Base-by-base conservation (phyloP, 2,888 invertebrate species). In the Tenthredo notha region DNA sequence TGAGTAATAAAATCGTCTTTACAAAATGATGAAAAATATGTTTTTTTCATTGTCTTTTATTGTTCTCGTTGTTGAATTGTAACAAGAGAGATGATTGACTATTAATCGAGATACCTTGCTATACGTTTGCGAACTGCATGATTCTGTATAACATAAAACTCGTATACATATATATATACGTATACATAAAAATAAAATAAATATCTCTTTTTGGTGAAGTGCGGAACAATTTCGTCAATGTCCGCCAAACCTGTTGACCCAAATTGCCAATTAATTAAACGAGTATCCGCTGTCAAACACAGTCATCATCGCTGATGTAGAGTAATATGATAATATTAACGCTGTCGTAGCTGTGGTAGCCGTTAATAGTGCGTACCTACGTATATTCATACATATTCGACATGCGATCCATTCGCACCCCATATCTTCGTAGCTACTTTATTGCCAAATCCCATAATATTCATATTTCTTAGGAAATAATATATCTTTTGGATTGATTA, bases 261-360 rank as follows among this genome's bases (percentile, higher is more conserved):
- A 65, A 80, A 61, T 80, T 65, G 80, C 65, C 80, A 80, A 80
- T 61, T 80, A 80, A 80, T 80, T 80, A 61, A 80, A 80, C 80
- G 80, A 65, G 80, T 80, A 80, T 65, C 40, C 65, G 80, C 80
- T 80, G 80, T 80, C 80, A 65, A 80, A 80, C 61, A 80, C 58
- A 80, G 65, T 80, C 80, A 80, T 80, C 40, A 80, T 29, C 80
- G 40, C 61, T 21, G 58, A 61, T 40, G 61, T 54, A 40, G 21
- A 80, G 80, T 65, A 29, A 80, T 58, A 80, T 58, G 33, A 67
- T 67, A 33, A 67, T 67, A 67, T 61, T 47, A 58, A 3, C 58
- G 58, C 58, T 21, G 58, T 33, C 61, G 33, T 21, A 61, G 25
- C 10, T 25, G 61, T 61, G 25, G n/a, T n/a, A 15, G 47, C 54